A percentile compares a stretch with the other conserved stretches of the same genome.
Conservation (phyloP, 2,113 vertebrate species). For the Glareola pratincola region DNA sequence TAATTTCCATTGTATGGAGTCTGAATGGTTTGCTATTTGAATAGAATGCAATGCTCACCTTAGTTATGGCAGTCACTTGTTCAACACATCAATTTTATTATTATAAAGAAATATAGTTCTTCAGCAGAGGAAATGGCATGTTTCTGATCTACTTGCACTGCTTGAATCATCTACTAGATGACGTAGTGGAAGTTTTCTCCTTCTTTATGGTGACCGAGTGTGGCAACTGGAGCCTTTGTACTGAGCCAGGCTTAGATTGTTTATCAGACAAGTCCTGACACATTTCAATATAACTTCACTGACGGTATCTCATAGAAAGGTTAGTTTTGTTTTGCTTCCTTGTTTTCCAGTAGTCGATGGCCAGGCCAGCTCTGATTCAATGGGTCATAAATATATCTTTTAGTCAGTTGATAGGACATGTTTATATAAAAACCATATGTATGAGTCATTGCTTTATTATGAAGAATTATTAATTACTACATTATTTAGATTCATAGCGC, state of each 20-base stretch:
- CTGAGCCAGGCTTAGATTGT: background rate
- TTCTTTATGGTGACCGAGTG: background rate
- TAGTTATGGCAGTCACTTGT: background rate
- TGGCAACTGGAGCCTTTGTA: background rate
- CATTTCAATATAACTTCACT: background rate
- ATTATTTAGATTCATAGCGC: background rate
- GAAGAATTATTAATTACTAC: background rate
- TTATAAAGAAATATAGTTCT: background rate
- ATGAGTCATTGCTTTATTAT: background rate
- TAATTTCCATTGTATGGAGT: background rate
- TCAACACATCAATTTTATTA: background rate
- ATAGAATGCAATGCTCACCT: background rate
- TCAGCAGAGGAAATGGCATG: background rate
- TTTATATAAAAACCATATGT: background rate
- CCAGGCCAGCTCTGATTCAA: background rate
- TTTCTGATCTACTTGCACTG: background rate
- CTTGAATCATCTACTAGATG: background rate
- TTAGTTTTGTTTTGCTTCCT: background rate
- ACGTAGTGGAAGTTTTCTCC: background rate
- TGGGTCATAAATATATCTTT: background rate
- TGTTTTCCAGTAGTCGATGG: background rate
- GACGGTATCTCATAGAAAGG: background rate
- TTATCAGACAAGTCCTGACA: background rate
- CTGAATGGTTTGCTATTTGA: background rate
- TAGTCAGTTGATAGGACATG: background rate